A percentile compares a stretch with the other conserved stretches of the same genome.
Evolutionary conservation across 2,888 invertebrate genomes (phyloP).

Genomic region (Chrysolina americana): DNA sequence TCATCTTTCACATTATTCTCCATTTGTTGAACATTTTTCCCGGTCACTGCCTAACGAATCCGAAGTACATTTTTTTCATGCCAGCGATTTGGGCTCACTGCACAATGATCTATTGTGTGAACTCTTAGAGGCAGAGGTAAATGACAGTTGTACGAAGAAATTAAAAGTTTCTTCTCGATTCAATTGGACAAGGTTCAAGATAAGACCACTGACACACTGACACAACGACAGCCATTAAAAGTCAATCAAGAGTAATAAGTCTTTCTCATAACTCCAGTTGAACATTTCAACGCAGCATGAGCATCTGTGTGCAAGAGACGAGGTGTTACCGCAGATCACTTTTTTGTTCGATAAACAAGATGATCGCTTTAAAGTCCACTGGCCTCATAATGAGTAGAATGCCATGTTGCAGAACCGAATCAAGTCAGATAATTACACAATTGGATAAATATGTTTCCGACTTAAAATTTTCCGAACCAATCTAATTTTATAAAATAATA

Average conservation of each 20-base stretch:
- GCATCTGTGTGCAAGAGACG: neutral
- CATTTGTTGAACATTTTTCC: neutral
- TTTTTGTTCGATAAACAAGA: slow-evolving; percentile 2
- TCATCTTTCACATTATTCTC: neutral
- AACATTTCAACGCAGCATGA: slow-evolving; percentile 1
- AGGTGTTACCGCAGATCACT: neutral
- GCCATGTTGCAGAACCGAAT: neutral
- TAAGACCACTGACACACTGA: neutral
- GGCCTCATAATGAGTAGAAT: neutral
- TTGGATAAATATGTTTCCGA: no score
- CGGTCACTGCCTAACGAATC: neutral
- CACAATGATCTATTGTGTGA: neutral
- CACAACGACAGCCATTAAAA: slow-evolving; percentile 12
- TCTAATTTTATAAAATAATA: no score
- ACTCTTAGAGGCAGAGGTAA: neutral
- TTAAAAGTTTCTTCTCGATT: neutral
- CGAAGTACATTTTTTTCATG: neutral
- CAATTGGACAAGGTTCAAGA: neutral
- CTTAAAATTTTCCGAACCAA: no score
- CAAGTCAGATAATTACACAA: neutral
- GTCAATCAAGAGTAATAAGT: neutral
- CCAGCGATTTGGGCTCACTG: neutral
- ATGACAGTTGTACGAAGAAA: neutral
- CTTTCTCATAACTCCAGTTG: neutral
- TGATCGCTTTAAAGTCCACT: neutral